Evolutionary conservation across 2,113 vertebrate genomes (phyloP).

Genomic region (Brachyhypopomus gauderio): DNA sequence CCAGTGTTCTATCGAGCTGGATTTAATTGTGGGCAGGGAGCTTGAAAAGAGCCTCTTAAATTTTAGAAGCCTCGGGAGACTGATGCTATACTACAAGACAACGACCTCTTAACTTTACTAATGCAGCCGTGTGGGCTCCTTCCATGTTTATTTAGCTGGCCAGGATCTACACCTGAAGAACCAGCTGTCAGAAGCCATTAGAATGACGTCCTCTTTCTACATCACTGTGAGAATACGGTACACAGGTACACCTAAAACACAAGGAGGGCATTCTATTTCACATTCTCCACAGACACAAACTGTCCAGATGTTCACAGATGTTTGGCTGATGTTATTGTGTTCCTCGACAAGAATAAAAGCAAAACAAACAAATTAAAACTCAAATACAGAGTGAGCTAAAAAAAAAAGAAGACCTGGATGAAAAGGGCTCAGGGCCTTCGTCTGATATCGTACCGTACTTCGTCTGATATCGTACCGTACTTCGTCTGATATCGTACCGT

Average conservation of each 20-base stretch:
- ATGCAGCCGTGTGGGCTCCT: slow-evolving; percentile 71
- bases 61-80: slow-evolving; percentile 52
- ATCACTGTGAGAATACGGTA: slow-evolving; percentile 65
- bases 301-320: no score
- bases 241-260: slow-evolving; percentile 35
- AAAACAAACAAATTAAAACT: no score
- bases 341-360: no score
- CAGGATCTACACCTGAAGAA: slow-evolving; percentile 61
- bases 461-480: no score
- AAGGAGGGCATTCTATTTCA: not conserved
- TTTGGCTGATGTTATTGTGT: no score
- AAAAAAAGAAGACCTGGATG: no score
- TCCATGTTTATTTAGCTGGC: slow-evolving; percentile 71
- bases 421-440: no score
- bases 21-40: slow-evolving; percentile 22
- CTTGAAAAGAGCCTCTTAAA: slow-evolving; percentile 48
- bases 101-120: slow-evolving; percentile 55
- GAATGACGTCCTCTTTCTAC: slow-evolving; percentile 65
- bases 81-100: slow-evolving; percentile 40
- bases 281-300: not conserved
- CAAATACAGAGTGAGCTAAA: no score
- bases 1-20: slow-evolving; percentile 34
- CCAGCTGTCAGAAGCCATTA: slow-evolving; percentile 76
- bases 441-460: no score
- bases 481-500: no score